Percentiles rank a stretch among this genome's conserved stretches.
Conservation (phyloP, 2,113 vertebrate genomes). For the Diadophis punctatus region DNA sequence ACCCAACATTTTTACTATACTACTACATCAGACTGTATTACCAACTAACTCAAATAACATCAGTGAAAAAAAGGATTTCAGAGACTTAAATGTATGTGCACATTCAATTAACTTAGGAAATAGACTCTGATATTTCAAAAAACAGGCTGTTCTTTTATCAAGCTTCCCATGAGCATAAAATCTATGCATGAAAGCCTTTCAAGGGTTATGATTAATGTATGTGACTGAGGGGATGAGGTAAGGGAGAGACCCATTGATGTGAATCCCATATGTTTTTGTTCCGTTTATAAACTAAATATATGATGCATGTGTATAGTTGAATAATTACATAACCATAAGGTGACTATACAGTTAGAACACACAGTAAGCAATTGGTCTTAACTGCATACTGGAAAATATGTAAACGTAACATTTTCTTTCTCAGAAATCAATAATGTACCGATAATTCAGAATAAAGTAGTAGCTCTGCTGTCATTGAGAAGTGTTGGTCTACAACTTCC, state of each 20-base stretch:
- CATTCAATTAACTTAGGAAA: not conserved
- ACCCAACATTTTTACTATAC: not conserved
- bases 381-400: not conserved
- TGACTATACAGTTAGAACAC: not conserved
- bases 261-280: not conserved
- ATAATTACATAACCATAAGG: not conserved
- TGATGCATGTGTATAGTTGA: not conserved
- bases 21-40: not conserved
- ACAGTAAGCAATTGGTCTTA: not conserved
- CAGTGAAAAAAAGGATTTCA: not conserved
- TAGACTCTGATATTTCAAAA: not conserved
- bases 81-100: not conserved
- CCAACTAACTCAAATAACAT: not conserved
- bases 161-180: not conserved
- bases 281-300: not conserved
- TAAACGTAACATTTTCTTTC: constrained; percentile 10
- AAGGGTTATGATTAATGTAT: not conserved
- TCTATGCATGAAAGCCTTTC: not conserved
- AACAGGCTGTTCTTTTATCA: not conserved
- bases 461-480: not conserved
- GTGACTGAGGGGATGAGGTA: not conserved
- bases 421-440: constrained; percentile 19
- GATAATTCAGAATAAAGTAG: not conserved
- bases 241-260: not conserved
- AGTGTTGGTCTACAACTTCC: not conserved